Evolutionary conservation across 1,140 invertebrate genomes (phyloP).

Genomic region (Calephelis virginiensis): DNA sequence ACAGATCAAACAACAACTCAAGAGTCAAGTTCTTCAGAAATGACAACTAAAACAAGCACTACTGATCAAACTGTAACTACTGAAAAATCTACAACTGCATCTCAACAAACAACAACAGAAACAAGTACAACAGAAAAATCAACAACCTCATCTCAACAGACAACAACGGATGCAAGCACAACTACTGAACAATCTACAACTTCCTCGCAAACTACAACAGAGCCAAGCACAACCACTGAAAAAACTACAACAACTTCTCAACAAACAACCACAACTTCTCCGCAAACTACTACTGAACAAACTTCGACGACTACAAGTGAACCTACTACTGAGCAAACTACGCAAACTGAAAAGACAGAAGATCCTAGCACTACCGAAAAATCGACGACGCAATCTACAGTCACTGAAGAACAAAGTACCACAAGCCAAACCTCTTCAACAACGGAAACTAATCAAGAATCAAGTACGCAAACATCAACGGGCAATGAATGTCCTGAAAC

Average conservation of each 20-base stretch:
- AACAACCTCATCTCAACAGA: slow-evolving; percentile 13
- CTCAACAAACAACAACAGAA: slow-evolving; percentile 25
- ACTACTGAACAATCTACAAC: slow-evolving; percentile 32
- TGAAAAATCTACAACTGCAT: slow-evolving; percentile 30
- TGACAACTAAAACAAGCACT: slow-evolving; percentile 33
- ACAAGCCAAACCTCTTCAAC: slow-evolving; percentile 40
- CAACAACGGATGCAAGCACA: slow-evolving; percentile 23
- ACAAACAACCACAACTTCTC: slow-evolving; percentile 28
- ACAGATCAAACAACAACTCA: slow-evolving; percentile 37
- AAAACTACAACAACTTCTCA: slow-evolving; percentile 21
- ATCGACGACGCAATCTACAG: slow-evolving; percentile 35
- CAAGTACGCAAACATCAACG: slow-evolving; percentile 45
- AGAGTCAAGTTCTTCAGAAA: neutral
- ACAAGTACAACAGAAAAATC: slow-evolving; percentile 25
- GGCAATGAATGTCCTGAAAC: slow-evolving; percentile 73
- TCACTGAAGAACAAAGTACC: slow-evolving; percentile 37
- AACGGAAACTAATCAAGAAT: slow-evolving; percentile 44
- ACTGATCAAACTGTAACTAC: slow-evolving; percentile 32
- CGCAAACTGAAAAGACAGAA: slow-evolving; percentile 36
- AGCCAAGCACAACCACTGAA: slow-evolving; percentile 18
- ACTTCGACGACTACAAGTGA: slow-evolving; percentile 28
- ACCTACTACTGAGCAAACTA: slow-evolving; percentile 38
- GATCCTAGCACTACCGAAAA: slow-evolving; percentile 26
- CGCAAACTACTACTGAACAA: slow-evolving; percentile 30
- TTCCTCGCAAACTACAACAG: slow-evolving; percentile 18